These are phyloP conservation scores for Drosophila cardini DNA, from an alignment of 1,140 invertebrate species.

Conservation along the genomic window DNA sequence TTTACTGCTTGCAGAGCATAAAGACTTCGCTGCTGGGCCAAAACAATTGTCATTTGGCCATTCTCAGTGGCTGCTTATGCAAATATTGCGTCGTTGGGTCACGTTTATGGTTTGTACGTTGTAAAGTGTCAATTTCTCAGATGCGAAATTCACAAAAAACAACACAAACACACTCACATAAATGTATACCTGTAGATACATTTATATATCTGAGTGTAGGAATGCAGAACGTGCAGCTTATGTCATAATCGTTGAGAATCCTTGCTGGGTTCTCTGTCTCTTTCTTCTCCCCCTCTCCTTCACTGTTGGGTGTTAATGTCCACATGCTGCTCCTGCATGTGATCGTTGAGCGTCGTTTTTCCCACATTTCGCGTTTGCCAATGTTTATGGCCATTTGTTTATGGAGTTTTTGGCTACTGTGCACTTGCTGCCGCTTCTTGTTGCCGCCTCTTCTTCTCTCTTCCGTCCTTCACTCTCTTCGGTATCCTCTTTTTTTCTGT, in stretches of 20 bases:
- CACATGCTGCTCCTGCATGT: constrained; percentile 20
- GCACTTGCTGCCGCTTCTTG: constrained; percentile 55
- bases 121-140: constrained; percentile 82
- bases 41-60: constrained; percentile 11
- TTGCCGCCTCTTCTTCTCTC: not conserved
- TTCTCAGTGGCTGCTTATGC: constrained; percentile 59
- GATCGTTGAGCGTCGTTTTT: constrained; percentile 56
- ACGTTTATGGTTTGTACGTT: constrained; percentile 75
- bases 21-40: constrained; percentile 14
- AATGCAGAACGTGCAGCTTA: constrained; percentile 76
- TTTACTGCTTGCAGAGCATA: constrained; percentile 40
- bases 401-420: constrained; percentile 58
- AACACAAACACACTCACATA: constrained; percentile 7
- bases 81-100: constrained; percentile 73
- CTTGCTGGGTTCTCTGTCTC: constrained; percentile 11
- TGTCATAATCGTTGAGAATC: constrained; percentile 70
- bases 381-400: constrained; percentile 71
- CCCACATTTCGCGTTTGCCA: constrained; percentile 61
- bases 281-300: no score
- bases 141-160: constrained; percentile 42
- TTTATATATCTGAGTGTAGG: constrained; percentile 57
- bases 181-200: not conserved
- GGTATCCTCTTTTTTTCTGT: not conserved
- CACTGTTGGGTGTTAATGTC: constrained; percentile 69
- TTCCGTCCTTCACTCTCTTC: no score